phyloP scores from a whole-genome alignment of 2,888 invertebrate species.

The Liopterus haemorrhoidalis region DNA sequence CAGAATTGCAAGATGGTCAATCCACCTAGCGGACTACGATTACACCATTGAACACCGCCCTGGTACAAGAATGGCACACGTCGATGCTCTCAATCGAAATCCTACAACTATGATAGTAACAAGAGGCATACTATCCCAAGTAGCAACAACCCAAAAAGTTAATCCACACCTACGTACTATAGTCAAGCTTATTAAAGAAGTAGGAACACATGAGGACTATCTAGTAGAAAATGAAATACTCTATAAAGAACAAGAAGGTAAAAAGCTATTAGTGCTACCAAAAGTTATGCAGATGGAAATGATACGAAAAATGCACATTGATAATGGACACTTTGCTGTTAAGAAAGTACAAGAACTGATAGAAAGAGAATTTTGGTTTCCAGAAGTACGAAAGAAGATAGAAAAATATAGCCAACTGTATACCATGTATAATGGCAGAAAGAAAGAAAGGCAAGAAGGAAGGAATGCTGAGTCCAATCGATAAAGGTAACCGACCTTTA shows the following conservation, averaged over 20 bases:
- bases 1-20: conserved; percentile 37
- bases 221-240: conserved; percentile 29
- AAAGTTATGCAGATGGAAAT: conserved; percentile 14
- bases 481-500: conserved; percentile 29
- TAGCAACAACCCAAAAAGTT: not conserved
- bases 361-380: conserved; percentile 28
- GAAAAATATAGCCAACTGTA: conserved; percentile 25
- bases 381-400: conserved; percentile 28
- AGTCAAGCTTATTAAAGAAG: conserved; percentile 29
- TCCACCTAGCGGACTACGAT: conserved; percentile 35
- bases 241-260: conserved; percentile 26
- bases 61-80: conserved; percentile 34
- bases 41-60: conserved; percentile 35
- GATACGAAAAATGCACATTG: conserved; percentile 6
- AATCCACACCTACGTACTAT: too few relatives aligned
- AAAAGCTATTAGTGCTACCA: conserved; percentile 6
- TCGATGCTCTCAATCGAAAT: conserved; percentile 34
- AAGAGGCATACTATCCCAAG: not conserved
- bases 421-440: conserved; percentile 31
- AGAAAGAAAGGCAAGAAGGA: conserved; percentile 29
- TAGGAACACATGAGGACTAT: conserved; percentile 28
- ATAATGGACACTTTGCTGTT: conserved; percentile 20
- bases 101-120: conserved; percentile 18
- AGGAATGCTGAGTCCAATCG: conserved; percentile 30
- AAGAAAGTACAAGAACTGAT: conserved; percentile 28